These are phyloP conservation scores for Syngnathus acus DNA, from an alignment of 2,797 vertebrate genomes.

Conservation along the genomic window DNA sequence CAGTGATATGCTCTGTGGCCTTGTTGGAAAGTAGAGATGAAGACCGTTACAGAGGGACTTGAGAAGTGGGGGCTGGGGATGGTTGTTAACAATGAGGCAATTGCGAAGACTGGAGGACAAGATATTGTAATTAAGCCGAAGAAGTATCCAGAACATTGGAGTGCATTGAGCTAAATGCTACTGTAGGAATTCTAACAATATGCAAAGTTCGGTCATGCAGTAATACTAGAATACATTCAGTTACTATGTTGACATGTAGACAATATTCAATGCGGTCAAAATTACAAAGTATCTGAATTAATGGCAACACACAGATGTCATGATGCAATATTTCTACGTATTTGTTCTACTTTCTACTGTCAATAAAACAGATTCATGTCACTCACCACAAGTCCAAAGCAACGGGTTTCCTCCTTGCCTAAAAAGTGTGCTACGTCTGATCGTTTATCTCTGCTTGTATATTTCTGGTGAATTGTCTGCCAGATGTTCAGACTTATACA, in stretches of 20 bases:
- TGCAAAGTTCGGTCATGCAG: not conserved
- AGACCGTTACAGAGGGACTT: constrained; percentile 16
- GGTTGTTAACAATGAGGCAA: constrained; percentile 16
- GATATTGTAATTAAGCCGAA: constrained; percentile 7
- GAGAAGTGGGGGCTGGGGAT: constrained; percentile 7
- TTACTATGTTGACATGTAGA: not conserved
- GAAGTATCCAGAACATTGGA: not conserved
- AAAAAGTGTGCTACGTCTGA: no score
- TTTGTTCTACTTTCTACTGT: no score
- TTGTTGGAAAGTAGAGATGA: constrained; percentile 41
- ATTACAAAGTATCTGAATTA: no score
- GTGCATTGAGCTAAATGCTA: not conserved
- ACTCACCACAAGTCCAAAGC: no score
- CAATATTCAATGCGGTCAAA: no score
- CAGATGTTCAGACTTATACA: no score
- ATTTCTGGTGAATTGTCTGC: no score
- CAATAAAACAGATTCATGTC: no score
- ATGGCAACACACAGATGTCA: no score
- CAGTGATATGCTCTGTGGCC: constrained; percentile 29
- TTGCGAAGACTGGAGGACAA: constrained; percentile 8
- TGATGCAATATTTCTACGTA: no score
- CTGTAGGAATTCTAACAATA: not conserved
- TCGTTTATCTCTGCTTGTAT: no score
- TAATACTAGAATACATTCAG: not conserved
- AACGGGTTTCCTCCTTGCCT: no score